Evolutionary conservation across 2,888 invertebrate species (phyloP).

Genomic region (Rugalucina vietnamica): DNA sequence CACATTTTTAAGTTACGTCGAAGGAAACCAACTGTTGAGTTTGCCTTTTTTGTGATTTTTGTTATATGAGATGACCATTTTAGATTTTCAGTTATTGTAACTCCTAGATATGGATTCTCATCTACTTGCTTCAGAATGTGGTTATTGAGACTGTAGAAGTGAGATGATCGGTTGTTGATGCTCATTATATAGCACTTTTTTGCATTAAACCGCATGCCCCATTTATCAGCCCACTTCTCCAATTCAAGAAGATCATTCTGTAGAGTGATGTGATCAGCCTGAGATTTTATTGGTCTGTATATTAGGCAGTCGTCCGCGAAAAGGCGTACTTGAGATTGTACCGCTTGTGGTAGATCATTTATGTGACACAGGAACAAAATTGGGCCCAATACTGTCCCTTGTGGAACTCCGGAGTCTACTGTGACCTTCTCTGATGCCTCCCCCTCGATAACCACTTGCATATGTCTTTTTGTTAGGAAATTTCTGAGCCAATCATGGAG

Average conservation of each 20-base stretch:
- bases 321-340: conserved; percentile 24
- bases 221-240: conserved; percentile 37
- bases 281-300: conserved; percentile 3
- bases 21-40: conserved; percentile 14
- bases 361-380: conserved; percentile 24
- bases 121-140: conserved; percentile 27
- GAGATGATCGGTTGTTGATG: conserved; percentile 27
- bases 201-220: conserved; percentile 53
- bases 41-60: conserved; percentile 17
- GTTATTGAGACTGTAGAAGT: conserved; percentile 23
- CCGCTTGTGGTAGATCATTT: conserved; percentile 30
- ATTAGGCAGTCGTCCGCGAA: conserved; percentile 43
- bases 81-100: conserved; percentile 27
- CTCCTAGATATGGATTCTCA: conserved; percentile 32
- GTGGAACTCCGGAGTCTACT: conserved; percentile 16
- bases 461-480: conserved; percentile 21
- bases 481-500: not conserved
- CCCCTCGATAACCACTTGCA: conserved; percentile 33
- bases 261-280: not conserved
- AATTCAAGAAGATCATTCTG: conserved; percentile 42
- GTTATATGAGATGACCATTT: conserved; percentile 25
- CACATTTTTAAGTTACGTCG: conserved; percentile 22
- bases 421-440: not conserved
- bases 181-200: conserved; percentile 45
- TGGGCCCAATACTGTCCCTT: conserved; percentile 9